Conservation (phyloP, 2,888 invertebrate genomes). For the Tiliacea aurago region DNA sequence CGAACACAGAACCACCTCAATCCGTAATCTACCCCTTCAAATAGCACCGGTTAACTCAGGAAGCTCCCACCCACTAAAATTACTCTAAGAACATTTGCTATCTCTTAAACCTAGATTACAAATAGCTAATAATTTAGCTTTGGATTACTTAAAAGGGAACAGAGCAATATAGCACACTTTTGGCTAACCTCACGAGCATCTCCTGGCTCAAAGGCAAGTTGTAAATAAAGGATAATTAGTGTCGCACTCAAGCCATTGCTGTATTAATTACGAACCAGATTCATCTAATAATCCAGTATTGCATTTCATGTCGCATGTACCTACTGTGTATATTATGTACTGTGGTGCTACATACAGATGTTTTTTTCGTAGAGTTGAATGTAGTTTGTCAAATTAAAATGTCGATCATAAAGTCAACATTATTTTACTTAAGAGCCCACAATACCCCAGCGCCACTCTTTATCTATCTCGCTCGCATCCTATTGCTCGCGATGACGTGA, state of each 20-base stretch:
- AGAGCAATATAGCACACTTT: constrained; percentile 38
- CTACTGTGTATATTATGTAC: background rate
- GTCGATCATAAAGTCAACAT: too few relatives aligned
- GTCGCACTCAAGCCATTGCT: constrained; percentile 18
- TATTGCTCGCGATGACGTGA: too few relatives aligned
- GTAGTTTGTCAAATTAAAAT: too few relatives aligned
- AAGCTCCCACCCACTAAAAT: constrained; percentile 7
- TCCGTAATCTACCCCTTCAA: background rate
- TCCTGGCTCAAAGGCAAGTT: constrained; percentile 39
- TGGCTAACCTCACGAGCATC: constrained; percentile 41
- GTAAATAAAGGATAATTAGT: constrained; percentile 49
- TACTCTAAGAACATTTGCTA: constrained; percentile 28
- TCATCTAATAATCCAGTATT: constrained; percentile 34
- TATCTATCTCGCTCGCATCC: too few relatives aligned
- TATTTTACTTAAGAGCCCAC: too few relatives aligned
- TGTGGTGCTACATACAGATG: background rate
- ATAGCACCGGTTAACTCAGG: constrained; percentile 1
- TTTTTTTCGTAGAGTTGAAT: too few relatives aligned
- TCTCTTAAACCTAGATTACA: constrained; percentile 42
- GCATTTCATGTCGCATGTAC: constrained; percentile 12
- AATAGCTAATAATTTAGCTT: constrained; percentile 22
- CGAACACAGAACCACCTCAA: background rate
- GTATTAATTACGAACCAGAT: constrained; percentile 36
- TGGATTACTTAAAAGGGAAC: constrained; percentile 41
- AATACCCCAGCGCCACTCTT: too few relatives aligned